These are phyloP conservation scores for Discoglossus pictus DNA, from an alignment of 2,797 vertebrate genomes.

Conservation along the genomic window DNA sequence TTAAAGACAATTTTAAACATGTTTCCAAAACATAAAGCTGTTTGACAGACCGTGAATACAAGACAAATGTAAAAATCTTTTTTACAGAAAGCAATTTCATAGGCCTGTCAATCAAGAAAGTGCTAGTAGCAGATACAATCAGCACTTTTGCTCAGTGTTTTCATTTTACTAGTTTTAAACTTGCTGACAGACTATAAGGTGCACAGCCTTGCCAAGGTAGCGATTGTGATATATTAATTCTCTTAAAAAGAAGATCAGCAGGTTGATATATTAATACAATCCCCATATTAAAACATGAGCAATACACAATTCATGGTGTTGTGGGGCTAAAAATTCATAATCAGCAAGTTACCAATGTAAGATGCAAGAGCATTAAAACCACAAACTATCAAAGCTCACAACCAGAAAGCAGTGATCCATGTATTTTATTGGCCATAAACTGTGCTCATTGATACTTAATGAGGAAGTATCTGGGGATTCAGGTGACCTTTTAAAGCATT, in stretches of 20 bases:
- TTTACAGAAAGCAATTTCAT: too few species aligned
- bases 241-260: too few species aligned
- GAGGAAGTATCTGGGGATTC: neutral
- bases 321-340: neutral
- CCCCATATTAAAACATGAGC: too few species aligned
- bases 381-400: neutral
- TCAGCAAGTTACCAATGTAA: neutral
- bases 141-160: neutral
- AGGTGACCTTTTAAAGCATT: neutral
- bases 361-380: neutral
- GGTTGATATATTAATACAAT: too few species aligned
- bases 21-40: too few species aligned
- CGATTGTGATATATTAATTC: too few species aligned
- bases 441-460: neutral
- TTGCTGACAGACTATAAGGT: neutral
- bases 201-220: too few species aligned
- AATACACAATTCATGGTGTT: too few species aligned
- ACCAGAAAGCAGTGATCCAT: neutral
- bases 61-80: too few species aligned
- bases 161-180: neutral
- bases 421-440: constrained; percentile 4
- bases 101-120: neutral
- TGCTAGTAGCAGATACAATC: neutral
- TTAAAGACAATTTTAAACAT: too few species aligned
- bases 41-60: too few species aligned